Percentiles rank a stretch among this genome's conserved stretches.
These are phyloP conservation scores for Pseudachorutes palmiensis DNA, from an alignment of 1,140 invertebrate species.

Conservation along the genomic window DNA sequence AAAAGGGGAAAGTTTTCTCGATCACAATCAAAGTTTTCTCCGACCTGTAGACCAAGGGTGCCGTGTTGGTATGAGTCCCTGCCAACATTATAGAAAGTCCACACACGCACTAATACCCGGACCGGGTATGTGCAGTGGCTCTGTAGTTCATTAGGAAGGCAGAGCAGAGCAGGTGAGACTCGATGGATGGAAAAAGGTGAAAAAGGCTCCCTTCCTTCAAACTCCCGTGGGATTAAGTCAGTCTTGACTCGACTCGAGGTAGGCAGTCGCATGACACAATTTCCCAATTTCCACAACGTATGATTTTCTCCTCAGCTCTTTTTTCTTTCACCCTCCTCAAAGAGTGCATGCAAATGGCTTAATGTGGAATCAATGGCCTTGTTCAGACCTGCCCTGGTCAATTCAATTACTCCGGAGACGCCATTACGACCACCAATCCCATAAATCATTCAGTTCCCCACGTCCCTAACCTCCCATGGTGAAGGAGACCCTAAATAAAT, in stretches of 20 bases:
- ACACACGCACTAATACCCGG: background rate
- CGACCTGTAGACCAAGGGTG: too few species aligned
- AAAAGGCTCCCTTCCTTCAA: background rate
- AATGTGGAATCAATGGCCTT: background rate
- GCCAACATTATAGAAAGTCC: background rate
- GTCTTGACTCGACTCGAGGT: background rate
- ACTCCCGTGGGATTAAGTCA: background rate
- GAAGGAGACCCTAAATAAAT: too few species aligned
- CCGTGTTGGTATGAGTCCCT: too few species aligned
- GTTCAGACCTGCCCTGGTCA: too few species aligned
- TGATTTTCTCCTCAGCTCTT: background rate
- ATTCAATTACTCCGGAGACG: too few species aligned
- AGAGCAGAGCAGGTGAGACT: background rate
- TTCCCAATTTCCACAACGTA: background rate
- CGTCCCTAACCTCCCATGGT: too few species aligned
- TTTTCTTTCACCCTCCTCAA: background rate
- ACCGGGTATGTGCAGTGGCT: background rate
- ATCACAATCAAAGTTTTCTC: conserved; percentile 9
- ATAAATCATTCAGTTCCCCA: too few species aligned
- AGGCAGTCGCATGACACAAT: background rate
- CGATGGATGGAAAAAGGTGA: background rate
- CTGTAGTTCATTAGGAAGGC: background rate
- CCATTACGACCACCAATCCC: too few species aligned
- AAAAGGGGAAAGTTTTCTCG: conserved; percentile 17
- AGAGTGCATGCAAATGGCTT: too few species aligned